Evolutionary conservation across 2,888 invertebrate genomes (phyloP).

Genomic region (Celastrina argiolus): DNA sequence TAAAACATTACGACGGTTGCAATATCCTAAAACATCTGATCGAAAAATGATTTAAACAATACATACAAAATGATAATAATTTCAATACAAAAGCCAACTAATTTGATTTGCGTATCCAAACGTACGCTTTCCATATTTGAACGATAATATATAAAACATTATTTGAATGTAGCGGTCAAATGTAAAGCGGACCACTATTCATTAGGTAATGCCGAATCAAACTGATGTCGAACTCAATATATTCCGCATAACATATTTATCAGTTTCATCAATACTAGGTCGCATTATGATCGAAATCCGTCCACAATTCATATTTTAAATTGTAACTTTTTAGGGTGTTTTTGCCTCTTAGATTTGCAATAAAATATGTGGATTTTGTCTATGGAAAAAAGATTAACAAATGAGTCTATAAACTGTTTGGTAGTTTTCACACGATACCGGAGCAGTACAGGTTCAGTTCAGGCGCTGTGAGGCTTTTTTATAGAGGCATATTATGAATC

Average conservation of each 20-base stretch:
- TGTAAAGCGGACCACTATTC: slow-evolving; percentile 12
- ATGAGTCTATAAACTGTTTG: too few relatives aligned
- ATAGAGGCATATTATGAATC: too few relatives aligned
- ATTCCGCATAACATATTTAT: neutral
- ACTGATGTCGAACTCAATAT: neutral
- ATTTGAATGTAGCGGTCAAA: neutral
- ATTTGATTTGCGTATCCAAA: neutral
- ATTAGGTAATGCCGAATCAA: slow-evolving; percentile 7
- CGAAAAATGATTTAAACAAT: neutral
- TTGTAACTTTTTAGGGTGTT: too few relatives aligned
- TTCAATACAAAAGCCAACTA: neutral
- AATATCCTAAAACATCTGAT: neutral
- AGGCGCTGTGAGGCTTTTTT: too few relatives aligned
- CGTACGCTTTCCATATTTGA: neutral
- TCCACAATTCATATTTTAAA: too few relatives aligned
- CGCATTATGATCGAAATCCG: too few relatives aligned
- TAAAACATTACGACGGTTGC: neutral
- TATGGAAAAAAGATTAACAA: too few relatives aligned
- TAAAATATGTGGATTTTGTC: too few relatives aligned
- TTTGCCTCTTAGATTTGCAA: too few relatives aligned
- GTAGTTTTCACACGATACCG: too few relatives aligned
- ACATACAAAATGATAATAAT: neutral
- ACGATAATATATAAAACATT: neutral
- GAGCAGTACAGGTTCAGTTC: too few relatives aligned
- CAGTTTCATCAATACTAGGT: neutral